Conservation (phyloP, 2,797 vertebrate species). For the Karalla daura region DNA sequence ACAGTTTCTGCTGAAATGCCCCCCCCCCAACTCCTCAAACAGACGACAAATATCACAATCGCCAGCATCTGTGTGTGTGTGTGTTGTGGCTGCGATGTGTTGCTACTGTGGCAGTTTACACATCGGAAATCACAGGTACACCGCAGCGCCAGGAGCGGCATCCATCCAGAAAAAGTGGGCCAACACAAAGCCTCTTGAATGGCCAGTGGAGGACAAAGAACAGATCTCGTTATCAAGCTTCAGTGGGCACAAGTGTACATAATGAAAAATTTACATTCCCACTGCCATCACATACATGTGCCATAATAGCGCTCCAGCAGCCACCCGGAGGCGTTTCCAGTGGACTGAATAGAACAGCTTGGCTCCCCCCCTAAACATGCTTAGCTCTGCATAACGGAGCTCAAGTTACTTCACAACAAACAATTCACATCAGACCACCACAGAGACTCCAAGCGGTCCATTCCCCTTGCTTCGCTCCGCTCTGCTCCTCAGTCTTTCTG, state of each 20-base stretch:
- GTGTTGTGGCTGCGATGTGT: no score
- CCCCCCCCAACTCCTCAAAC: not conserved
- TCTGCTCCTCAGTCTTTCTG: no score
- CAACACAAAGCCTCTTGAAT: conserved; percentile 57
- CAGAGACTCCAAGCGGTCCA: no score
- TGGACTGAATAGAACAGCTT: conserved; percentile 44
- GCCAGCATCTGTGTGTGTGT: not conserved
- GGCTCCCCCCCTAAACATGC: conserved; percentile 38
- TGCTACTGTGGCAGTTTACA: conserved; percentile 1
- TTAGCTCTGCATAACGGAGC: conserved; percentile 23
- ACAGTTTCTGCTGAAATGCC: not conserved
- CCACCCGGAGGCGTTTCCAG: conserved; percentile 33
- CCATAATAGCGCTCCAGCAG: conserved; percentile 15
- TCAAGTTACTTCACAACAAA: conserved; percentile 1
- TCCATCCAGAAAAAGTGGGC: conserved; percentile 54
- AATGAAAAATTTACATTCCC: conserved; percentile 69
- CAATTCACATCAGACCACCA: conserved; percentile 1
- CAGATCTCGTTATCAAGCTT: conserved; percentile 65
- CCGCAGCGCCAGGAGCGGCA: conserved; percentile 10
- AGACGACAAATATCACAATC: not conserved
- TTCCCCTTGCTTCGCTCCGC: no score
- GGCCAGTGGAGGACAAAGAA: conserved; percentile 67
- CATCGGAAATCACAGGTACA: conserved; percentile 33
- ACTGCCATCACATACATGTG: conserved; percentile 48
- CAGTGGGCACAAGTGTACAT: conserved; percentile 55